A percentile compares a stretch with the other conserved stretches of the same genome.
These are phyloP conservation scores for Bombus terrestris DNA, from an alignment of 1,140 invertebrate species.

Conservation along the genomic window DNA sequence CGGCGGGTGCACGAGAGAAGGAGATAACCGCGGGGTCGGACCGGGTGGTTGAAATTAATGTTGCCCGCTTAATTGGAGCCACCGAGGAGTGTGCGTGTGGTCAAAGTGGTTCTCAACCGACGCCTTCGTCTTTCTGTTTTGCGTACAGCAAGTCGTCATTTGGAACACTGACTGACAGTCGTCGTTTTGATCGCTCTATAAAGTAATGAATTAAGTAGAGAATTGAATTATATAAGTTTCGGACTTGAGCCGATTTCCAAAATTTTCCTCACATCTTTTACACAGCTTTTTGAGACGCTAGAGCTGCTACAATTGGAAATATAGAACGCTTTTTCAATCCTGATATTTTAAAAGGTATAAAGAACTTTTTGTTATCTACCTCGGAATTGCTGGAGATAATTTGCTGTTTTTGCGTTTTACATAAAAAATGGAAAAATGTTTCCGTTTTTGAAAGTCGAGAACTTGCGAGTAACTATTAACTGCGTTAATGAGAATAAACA, in stretches of 20 bases:
- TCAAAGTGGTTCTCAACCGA: constrained; percentile 79
- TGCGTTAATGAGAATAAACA: not conserved
- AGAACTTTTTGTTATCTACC: no score
- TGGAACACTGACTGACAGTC: not conserved
- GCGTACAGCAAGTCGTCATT: not conserved
- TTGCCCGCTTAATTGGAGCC: constrained; percentile 82
- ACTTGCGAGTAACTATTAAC: not conserved
- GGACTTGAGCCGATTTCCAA: no score
- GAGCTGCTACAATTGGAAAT: no score
- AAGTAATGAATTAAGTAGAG: not conserved
- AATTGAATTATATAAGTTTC: not conserved
- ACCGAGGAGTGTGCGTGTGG: constrained; percentile 81
- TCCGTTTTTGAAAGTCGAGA: not conserved
- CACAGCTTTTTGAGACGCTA: accelerated
- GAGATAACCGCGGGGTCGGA: constrained; percentile 78
- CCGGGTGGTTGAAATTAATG: constrained; percentile 82
- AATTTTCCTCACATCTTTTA: no score
- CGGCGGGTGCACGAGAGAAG: constrained; percentile 68
- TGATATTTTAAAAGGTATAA: no score
- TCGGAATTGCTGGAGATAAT: no score
- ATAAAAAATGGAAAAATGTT: no score
- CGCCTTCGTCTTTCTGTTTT: not conserved
- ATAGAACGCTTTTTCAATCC: accelerated
- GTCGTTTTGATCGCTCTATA: not conserved
- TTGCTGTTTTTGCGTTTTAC: no score